Base-by-base conservation (phyloP, 2,797 vertebrate genomes). In the Melanogrammus aeglefinus region DNA sequence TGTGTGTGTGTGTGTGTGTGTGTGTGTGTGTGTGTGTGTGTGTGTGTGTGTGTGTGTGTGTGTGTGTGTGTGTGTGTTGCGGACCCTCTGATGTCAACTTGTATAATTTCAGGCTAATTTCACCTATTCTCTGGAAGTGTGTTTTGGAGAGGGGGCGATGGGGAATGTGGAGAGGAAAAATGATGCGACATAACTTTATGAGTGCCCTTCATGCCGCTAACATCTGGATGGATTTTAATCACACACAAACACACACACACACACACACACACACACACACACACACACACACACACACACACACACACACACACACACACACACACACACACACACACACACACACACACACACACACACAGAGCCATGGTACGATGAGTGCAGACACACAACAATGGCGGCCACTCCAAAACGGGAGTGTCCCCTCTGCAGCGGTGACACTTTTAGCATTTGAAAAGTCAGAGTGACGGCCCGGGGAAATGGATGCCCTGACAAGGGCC, bases 21-120 rank as follows among this genome's bases (percentile, higher is more conserved):
- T 39, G 80, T 77, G 80, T 74, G 77, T 16, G 44, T 51, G 13
- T 51, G 44, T 51, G 44, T 51, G 10, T 51, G 47, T 51, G 47
- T 18, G 47, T 51, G 47, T 16, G 13, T 51, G 41, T 13, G 12
- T n/a, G 51, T 57, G 6, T 7, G 57, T 0, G 5, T 86, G 74
- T 39, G 80, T 77, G 80, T 74, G 79, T 86, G 79, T 87, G 74
- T 39, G 80, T 77, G 80, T 74, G 77, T 63, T 63, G 57, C 57
- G 57, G 83, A 81, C 79, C 79, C 85, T 91, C 87, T 92, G 89
- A 91, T 93, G 92, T 93, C 91, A 91, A 91, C 91, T 91, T 92
- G 91, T 93, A 93, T 93, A 89, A 92, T 92, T 93, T 91, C 92
- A 93, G 87, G 87, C 86, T 93, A 92, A 93, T 92, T 93, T 91